Evolutionary conservation across 2,113 vertebrate species (phyloP), one percentile per base, ranked within the genome.

Genomic region (Ellobius talpinus): DNA sequence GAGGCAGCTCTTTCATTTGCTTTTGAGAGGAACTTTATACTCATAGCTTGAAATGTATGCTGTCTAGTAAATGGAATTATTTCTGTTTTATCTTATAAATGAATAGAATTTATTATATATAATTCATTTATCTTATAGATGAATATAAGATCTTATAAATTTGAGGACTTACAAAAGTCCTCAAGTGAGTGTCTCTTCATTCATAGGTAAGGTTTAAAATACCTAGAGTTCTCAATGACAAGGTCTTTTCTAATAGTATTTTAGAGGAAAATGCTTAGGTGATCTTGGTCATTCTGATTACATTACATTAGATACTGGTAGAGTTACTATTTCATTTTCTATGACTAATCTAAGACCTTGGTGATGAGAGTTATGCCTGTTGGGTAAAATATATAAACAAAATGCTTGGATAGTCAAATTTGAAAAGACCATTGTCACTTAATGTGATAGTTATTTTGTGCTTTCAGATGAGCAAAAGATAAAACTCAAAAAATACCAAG

Each of bases 401-500:
- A 93, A 93, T 10, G 0, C 65, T 73, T 65, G 31, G 52, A 26
- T 73, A 86, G 90, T 84, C 10, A 70, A 94, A 65, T 29, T 33
- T 73, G 42, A 68, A 87, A 88, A 63, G 1, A n/a, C 45, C 42
- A 24, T 23, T 55, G 39, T 77, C 63, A 36, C 7, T 39, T 50
- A 55, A 33, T 68, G 26, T 0, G 6, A 39, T 45, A 31, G 4
- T 91, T 19, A 1, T 84, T 94, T 90, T 68, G n/a, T 86, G 84
- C 47, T 91, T 93, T 89, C 66, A n/a, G 29, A 47, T 74, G 42
- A 90, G 23, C 95, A 81, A 74, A 93, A 92, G 66, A 47, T 50
- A 70, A 36, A 85, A n/a, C 0, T 58, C 39, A 19, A 6, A 29
- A 66, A 45, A 50, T 39, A 21, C 14, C 36, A n/a, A 65, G 16